Conservation (phyloP, 35 echinoderm and acorn worm genomes). For the Lytechinus variegatus region DNA sequence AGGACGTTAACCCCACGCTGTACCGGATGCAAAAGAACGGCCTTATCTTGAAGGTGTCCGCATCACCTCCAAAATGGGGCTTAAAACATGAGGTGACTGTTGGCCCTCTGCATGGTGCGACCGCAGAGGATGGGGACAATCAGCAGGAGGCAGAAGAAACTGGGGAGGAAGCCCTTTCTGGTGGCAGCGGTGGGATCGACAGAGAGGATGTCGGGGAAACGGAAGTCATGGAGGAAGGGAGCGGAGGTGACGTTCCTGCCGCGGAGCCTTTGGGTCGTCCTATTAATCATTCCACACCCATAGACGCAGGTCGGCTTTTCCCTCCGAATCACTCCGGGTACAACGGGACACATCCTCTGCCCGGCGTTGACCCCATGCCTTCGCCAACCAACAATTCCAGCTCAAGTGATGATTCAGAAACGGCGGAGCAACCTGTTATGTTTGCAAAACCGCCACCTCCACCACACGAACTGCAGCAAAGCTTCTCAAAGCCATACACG, state of each 20-base stretch:
- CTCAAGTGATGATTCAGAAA: slow-evolving; percentile 59
- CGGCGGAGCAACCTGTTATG: slow-evolving; percentile 26
- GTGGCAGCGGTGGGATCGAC: slow-evolving; percentile 36
- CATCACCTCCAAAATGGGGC: slow-evolving; percentile 76
- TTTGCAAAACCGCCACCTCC: slow-evolving; percentile 61
- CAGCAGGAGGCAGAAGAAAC: background rate
- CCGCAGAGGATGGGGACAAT: slow-evolving; percentile 14
- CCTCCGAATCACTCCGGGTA: background rate
- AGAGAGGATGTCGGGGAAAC: background rate
- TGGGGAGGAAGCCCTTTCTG: background rate
- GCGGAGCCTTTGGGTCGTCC: background rate
- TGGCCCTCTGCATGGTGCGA: slow-evolving; percentile 45
- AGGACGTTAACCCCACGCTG: slow-evolving; percentile 67
- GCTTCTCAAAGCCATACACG: slow-evolving; percentile 14
- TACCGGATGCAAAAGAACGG: slow-evolving; percentile 66
- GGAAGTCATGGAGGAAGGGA: slow-evolving; percentile 32
- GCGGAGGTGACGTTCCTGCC: slow-evolving; percentile 26
- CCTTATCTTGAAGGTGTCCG: slow-evolving; percentile 62
- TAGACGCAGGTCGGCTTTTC: background rate
- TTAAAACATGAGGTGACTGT: slow-evolving; percentile 68
- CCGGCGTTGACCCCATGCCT: background rate
- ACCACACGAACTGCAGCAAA: slow-evolving; percentile 33
- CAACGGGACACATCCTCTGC: background rate
- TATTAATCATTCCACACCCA: background rate
- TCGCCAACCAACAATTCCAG: slow-evolving; percentile 18